Evolutionary conservation across 2,113 vertebrate genomes (phyloP), one percentile per base, ranked within the genome.

Genomic region (Anolis sagrei): DNA sequence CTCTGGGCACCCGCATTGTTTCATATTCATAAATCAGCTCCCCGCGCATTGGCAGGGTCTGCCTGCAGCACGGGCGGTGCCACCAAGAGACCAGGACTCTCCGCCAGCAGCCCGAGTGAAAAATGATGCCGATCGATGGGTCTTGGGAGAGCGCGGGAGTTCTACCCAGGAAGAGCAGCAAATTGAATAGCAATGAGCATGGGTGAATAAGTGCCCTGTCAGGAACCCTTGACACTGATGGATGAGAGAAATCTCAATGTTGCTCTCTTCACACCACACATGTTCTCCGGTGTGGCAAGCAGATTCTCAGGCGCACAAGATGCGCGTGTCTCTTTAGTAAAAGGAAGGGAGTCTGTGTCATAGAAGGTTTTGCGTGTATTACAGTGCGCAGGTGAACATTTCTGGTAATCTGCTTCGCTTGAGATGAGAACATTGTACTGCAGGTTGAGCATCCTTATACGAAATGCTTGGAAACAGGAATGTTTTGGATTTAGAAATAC

Each of bases 191-290:
- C 98, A 97, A 97, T 97, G 97, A 98, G 96, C 79, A 90, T 34
- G 0, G 84, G 96, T 98, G 98, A 98, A 96, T 96, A 97, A 98
- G 96, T 95, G 92, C 97, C 95, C 95, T 98, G 98, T 97, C 98
- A 97, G 96, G 94, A 89, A 86, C 92, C 86, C 81, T 91, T 95
- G 97, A 96, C 98, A 96, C 96, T 98, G 98, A 98, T 97, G 95
- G 96, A 98, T 98, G 93, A 95, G 95, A 87, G 93, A 89, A 95
- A 95, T 95, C 94, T 92, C 82, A 87, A 18, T 66, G 90, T 91
- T 94, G 75, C 95, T 95, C 95, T 94, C 91, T 91, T 91, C 90
- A 82, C 88, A 79, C 92, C 88, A 90, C 72, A 83, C 32, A 25
- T 87, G 69, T 93, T 91, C 94, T 90, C 90, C 54, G 68, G 85